These are phyloP conservation scores for Trogon surrucura DNA, from an alignment of 2,113 vertebrate genomes.

Conservation along the genomic window DNA sequence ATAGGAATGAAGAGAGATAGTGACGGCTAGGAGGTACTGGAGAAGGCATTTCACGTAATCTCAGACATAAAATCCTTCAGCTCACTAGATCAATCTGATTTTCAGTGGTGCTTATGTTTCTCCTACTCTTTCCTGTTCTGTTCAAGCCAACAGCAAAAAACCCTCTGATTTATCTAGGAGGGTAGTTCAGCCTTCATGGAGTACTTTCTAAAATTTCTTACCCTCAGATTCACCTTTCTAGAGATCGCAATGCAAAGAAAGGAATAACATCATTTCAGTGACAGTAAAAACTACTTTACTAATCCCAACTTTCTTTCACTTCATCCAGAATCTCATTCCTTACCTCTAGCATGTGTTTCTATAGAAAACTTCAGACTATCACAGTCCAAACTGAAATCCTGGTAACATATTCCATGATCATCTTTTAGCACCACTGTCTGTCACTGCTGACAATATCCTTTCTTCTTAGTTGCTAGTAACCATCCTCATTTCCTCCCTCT, in stretches of 20 bases:
- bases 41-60: not conserved
- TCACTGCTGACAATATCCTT: not conserved
- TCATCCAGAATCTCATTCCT: not conserved
- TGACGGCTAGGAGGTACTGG: not conserved
- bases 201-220: not conserved
- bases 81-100: not conserved
- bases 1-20: not conserved
- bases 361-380: not conserved
- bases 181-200: not conserved
- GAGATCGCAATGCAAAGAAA: not conserved
- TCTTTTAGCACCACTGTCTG: not conserved
- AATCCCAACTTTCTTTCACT: not conserved
- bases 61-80: not conserved
- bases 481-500: not conserved
- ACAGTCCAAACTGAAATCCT: not conserved
- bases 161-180: not conserved
- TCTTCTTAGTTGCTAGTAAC: not conserved
- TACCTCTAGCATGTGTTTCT: not conserved
- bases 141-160: not conserved
- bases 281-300: not conserved
- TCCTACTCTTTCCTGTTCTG: not conserved
- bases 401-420: not conserved
- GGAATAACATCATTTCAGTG: not conserved
- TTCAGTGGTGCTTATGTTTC: not conserved
- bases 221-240: not conserved